Evolutionary conservation across 2,797 vertebrate species (phyloP).

Genomic region (Hyperoplus lanceolatus): DNA sequence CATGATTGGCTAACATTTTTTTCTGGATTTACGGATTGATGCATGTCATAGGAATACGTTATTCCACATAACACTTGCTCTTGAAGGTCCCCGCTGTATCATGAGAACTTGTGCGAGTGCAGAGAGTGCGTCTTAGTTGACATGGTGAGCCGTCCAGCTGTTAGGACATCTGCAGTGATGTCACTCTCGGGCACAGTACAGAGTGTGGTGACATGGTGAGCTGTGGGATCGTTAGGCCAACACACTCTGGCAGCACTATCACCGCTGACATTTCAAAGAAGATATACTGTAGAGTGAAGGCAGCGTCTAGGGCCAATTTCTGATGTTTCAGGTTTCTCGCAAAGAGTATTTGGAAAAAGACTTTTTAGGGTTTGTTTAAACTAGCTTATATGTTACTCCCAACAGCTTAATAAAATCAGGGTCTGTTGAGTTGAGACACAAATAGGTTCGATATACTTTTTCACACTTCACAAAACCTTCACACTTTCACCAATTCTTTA

Average conservation of each 20-base stretch:
- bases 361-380: conserved; percentile 18
- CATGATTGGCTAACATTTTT: background rate
- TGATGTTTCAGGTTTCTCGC: conserved; percentile 25
- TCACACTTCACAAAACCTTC: background rate
- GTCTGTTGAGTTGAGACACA: background rate
- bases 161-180: conserved; percentile 75
- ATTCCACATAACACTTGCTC: background rate
- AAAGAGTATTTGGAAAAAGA: conserved; percentile 45
- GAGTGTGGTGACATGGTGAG: conserved; percentile 33
- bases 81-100: conserved; percentile 9
- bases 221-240: conserved; percentile 37
- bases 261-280: conserved; percentile 13
- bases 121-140: conserved; percentile 27
- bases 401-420: conserved; percentile 10
- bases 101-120: conserved; percentile 33
- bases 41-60: background rate
- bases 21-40: background rate
- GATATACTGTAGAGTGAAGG: conserved; percentile 18
- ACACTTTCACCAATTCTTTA: background rate
- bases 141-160: conserved; percentile 57
- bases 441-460: background rate
- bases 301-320: conserved; percentile 9
- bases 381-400: conserved; percentile 19
- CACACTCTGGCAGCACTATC: conserved; percentile 25
- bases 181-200: conserved; percentile 41